Evolutionary conservation across 2,113 vertebrate species (phyloP).

Genomic region (Columba livia): DNA sequence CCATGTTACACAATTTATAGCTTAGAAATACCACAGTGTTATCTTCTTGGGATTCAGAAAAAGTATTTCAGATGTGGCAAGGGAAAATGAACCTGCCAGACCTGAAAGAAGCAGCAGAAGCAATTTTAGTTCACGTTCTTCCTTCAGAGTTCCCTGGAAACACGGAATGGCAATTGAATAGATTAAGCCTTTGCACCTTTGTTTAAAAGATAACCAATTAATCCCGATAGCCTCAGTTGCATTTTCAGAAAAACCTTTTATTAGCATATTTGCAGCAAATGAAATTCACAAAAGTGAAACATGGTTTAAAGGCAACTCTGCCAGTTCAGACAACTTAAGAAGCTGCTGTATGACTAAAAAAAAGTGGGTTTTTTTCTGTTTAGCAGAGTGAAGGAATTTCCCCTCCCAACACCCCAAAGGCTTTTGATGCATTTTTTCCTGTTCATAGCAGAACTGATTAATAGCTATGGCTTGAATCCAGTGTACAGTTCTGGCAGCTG

Average conservation of each 20-base stretch:
- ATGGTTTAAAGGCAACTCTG: not conserved
- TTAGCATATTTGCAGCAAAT: not conserved
- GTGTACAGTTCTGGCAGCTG: conserved; percentile 21
- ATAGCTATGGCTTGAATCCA: conserved; percentile 45
- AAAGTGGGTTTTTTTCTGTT: conserved; percentile 7
- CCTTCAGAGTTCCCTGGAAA: not conserved
- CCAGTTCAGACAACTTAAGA: not conserved
- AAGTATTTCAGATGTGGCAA: not conserved
- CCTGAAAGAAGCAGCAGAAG: not conserved
- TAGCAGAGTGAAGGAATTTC: conserved; percentile 17
- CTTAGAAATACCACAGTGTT: not conserved
- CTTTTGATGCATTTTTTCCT: conserved; percentile 9
- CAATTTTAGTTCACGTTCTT: not conserved
- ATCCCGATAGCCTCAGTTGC: not conserved
- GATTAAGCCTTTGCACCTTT: not conserved
- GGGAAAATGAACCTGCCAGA: not conserved
- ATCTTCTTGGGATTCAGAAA: not conserved
- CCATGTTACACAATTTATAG: not conserved
- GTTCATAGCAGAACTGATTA: conserved; percentile 41
- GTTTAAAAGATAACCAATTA: not conserved
- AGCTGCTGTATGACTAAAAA: conserved; percentile 13
- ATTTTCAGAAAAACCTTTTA: not conserved
- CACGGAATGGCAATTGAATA: not conserved
- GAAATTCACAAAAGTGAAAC: not conserved
- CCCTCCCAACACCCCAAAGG: not conserved